Evolutionary conservation across 1,140 invertebrate genomes (phyloP), one percentile per base, ranked within the genome.

Genomic region (Drosophila cardini): DNA sequence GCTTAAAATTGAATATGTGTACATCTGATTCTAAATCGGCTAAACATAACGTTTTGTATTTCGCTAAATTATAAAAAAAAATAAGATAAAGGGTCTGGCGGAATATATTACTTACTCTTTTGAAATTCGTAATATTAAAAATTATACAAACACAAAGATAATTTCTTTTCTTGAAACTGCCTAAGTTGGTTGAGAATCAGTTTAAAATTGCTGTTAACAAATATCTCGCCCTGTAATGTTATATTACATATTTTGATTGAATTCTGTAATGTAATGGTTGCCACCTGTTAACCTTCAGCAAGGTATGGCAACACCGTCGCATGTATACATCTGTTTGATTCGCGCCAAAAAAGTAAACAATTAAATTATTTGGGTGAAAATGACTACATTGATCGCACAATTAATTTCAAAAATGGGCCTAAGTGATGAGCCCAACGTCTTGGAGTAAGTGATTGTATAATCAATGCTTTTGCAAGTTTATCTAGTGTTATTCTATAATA

Each of bases 401-500:
- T 57, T 92, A 16, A 72, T 92, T 36, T 72, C 60, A 1, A 92
- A 92, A 75, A 76, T 92, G 86, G 91, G 91, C 0, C 71, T 92
- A 10, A 43, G 52, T 5, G 86, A 91, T 36, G 91, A 92, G 53
- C 80, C 81, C 4, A 80, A 72, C 18, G 70, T 90, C 0, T 13
- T 82, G 30, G 87, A 77, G 91, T 92, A 67, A 82, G 80, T 57
- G 2, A 10, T 2, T 4, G 15, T 36, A 46, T 6, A 6, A 18
- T 2, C 1, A 11, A 43, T 16, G 9, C 9, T 10, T 34, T 0
- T 9, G 7, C 0, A 13, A 42, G 11, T 1, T n/a, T 34, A 11
- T 36, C 1, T 30, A 55, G 50, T 45, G 32, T 34, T 3, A 11
- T 40, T 10, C 36, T 30, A 10, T 64, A 40, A 38, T 50, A 92